Conservation (phyloP, 2,888 invertebrate species). For the Cryptocephalus primarius region DNA sequence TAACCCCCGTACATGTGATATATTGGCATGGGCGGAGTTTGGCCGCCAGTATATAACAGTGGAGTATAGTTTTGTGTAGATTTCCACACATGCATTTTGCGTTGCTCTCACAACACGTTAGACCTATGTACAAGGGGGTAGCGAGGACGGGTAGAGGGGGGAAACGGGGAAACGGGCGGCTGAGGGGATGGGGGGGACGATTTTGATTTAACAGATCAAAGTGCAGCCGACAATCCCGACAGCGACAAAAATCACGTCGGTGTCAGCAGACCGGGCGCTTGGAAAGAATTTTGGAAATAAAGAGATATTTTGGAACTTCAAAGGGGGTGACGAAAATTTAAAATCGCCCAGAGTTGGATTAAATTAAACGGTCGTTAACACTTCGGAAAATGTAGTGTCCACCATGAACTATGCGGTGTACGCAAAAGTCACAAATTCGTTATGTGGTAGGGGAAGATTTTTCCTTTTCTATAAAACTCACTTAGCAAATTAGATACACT, state of each 20-base stretch:
- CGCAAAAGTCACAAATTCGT: too few relatives aligned
- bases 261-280: background rate
- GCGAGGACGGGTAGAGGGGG: slow-evolving; percentile 4
- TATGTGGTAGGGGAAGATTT: too few relatives aligned
- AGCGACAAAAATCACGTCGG: background rate
- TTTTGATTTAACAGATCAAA: slow-evolving; percentile 6
- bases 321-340: too few relatives aligned
- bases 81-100: slow-evolving; percentile 20
- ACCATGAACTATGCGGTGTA: too few relatives aligned
- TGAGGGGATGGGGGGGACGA: background rate
- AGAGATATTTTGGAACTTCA: too few relatives aligned
- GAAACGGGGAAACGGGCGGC: background rate
- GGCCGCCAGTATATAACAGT: slow-evolving; percentile 27
- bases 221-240: slow-evolving; percentile 3
- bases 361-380: too few relatives aligned
- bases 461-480: too few relatives aligned
- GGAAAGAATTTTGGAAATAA: too few relatives aligned
- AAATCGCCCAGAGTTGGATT: too few relatives aligned
- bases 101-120: slow-evolving; percentile 15
- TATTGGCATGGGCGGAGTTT: slow-evolving; percentile 25
- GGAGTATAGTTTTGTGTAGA: slow-evolving; percentile 31
- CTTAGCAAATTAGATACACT: too few relatives aligned
- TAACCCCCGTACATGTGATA: slow-evolving; percentile 24
- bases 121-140: slow-evolving; percentile 11
- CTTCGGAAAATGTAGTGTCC: too few relatives aligned